Percentiles rank a stretch among this genome's conserved stretches.
These are phyloP conservation scores for Lasiurus cinereus DNA, from an alignment of 2,113 vertebrate species.

Conservation along the genomic window DNA sequence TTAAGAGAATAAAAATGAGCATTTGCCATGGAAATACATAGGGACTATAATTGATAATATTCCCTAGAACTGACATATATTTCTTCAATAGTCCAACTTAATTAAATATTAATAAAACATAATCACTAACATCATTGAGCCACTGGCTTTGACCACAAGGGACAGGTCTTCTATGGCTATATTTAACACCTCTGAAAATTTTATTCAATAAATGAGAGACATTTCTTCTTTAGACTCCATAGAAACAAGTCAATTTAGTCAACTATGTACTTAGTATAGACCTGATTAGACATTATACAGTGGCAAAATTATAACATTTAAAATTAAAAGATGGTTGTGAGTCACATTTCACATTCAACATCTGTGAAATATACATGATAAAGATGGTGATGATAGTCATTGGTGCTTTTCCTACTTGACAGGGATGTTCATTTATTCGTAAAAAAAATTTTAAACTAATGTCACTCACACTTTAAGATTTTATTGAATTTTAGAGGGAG, in stretches of 20 bases:
- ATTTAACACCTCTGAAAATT: background rate
- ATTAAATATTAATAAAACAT: constrained; percentile 36
- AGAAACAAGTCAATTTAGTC: background rate
- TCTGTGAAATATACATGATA: background rate
- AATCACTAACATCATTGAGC: background rate
- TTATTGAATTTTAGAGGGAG: too few species aligned
- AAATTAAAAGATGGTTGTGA: background rate
- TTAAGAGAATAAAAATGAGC: background rate
- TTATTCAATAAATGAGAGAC: background rate
- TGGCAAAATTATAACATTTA: background rate
- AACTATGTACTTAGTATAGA: background rate
- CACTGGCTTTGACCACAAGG: background rate
- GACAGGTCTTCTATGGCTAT: background rate
- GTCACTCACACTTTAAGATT: too few species aligned
- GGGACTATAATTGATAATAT: background rate
- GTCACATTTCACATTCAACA: background rate
- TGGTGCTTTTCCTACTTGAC: background rate
- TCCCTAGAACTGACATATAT: background rate
- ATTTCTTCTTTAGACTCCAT: background rate
- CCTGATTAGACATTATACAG: background rate
- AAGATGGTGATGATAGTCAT: background rate
- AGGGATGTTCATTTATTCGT: background rate
- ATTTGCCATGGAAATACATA: background rate
- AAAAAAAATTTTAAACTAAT: background rate
- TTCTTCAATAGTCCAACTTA: background rate